These are phyloP conservation scores for Episyrphus balteatus DNA, from an alignment of 1,140 invertebrate genomes.

Conservation along the genomic window DNA sequence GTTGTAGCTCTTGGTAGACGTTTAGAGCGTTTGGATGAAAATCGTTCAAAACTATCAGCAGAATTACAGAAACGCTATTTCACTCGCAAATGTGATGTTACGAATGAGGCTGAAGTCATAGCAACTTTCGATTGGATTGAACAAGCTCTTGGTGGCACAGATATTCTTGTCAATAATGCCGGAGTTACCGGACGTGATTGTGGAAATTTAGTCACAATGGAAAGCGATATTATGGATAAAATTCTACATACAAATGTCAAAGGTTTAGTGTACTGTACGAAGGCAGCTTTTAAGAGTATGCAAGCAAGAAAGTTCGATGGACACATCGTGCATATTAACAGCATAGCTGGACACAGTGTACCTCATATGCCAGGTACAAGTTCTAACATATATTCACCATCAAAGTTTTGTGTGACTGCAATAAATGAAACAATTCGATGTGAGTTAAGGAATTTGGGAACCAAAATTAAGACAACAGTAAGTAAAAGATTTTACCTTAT, in stretches of 20 bases:
- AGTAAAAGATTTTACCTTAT: slow-evolving; percentile 22
- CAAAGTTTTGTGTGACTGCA: slow-evolving; percentile 58
- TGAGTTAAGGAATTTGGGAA: slow-evolving; percentile 47
- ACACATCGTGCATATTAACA: slow-evolving; percentile 63
- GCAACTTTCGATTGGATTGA: slow-evolving; percentile 49
- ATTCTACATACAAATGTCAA: slow-evolving; percentile 55
- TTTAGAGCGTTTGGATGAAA: slow-evolving; percentile 42
- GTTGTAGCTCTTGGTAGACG: slow-evolving; percentile 60
- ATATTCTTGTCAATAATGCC: slow-evolving; percentile 66
- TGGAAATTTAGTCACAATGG: slow-evolving; percentile 19
- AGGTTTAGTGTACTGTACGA: slow-evolving; percentile 53
- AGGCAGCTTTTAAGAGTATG: slow-evolving; percentile 55
- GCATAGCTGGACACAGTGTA: slow-evolving; percentile 42
- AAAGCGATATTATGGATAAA: slow-evolving; percentile 1
- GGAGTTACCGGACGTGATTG: slow-evolving; percentile 41
- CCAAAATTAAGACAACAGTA: slow-evolving; percentile 56
- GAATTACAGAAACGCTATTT: slow-evolving; percentile 15
- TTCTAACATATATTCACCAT: slow-evolving; percentile 47
- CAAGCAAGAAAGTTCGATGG: slow-evolving; percentile 46
- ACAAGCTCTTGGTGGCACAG: slow-evolving; percentile 43
- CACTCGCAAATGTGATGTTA: slow-evolving; percentile 51
- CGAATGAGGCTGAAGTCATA: slow-evolving; percentile 47
- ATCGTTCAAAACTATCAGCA: slow-evolving; percentile 10
- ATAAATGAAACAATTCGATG: slow-evolving; percentile 50
- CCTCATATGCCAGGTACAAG: slow-evolving; percentile 25